These are phyloP conservation scores for Ruditapes philippinarum DNA, from an alignment of 1,140 invertebrate species.

Conservation along the genomic window DNA sequence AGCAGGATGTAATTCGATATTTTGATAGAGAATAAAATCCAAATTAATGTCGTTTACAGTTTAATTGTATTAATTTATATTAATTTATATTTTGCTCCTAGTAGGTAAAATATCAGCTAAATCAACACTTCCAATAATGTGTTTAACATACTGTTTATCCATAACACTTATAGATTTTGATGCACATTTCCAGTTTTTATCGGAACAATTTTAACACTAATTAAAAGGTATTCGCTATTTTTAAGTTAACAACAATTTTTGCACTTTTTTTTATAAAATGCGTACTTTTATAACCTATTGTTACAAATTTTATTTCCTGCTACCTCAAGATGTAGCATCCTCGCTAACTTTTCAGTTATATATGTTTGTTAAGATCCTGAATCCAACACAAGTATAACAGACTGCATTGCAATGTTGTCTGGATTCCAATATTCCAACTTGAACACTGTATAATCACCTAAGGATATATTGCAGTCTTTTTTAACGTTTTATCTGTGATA, in stretches of 20 bases:
- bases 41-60: slow-evolving; percentile 16
- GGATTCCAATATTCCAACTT: slow-evolving; percentile 11
- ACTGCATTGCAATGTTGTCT: not conserved
- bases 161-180: too few relatives aligned
- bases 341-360: slow-evolving; percentile 12
- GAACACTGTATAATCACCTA: too few relatives aligned
- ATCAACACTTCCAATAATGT: too few relatives aligned
- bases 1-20: slow-evolving; percentile 40
- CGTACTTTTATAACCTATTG: not conserved
- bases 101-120: too few relatives aligned
- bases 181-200: too few relatives aligned
- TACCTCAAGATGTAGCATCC: not conserved
- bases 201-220: too few relatives aligned
- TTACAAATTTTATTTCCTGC: not conserved
- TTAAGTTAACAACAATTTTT: too few relatives aligned
- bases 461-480: too few relatives aligned
- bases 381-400: slow-evolving; percentile 8
- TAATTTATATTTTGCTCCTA: too few relatives aligned
- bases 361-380: slow-evolving; percentile 30
- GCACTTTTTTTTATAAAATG: not conserved
- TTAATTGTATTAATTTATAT: too few relatives aligned
- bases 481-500: too few relatives aligned
- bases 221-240: not conserved
- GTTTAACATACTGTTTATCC: too few relatives aligned
- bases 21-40: slow-evolving; percentile 43